phyloP scores from a whole-genome alignment of 2,888 invertebrate genomes.

The Lasioglossum calceatum region DNA sequence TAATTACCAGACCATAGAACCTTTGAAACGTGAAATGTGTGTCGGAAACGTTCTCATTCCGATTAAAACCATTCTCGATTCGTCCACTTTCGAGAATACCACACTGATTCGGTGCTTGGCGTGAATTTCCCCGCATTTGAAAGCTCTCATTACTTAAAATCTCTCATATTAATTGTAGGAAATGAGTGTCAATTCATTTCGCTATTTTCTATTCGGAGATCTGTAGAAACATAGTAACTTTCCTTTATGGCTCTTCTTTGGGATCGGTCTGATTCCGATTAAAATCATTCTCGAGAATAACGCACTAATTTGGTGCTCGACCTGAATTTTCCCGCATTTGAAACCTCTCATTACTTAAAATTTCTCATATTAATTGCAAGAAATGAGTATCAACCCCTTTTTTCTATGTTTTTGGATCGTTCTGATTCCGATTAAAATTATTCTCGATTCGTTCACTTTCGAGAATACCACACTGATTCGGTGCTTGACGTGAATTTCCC shows the following conservation, averaged over 20 bases:
- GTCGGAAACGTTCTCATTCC: conserved; percentile 12
- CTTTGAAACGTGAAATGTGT: conserved; percentile 9
- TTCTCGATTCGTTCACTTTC: conserved; percentile 9
- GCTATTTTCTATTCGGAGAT: too few species aligned
- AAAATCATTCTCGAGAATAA: too few species aligned
- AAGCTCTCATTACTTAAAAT: too few species aligned
- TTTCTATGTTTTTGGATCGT: background rate
- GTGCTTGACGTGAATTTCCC: background rate
- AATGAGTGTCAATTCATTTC: too few species aligned
- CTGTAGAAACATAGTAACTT: too few species aligned
- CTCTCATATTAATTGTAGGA: too few species aligned
- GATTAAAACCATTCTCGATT: conserved; percentile 23
- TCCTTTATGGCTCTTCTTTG: too few species aligned
- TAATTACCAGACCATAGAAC: conserved; percentile 53
- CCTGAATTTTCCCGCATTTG: too few species aligned
- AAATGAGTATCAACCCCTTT: too few species aligned
- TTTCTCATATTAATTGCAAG: background rate
- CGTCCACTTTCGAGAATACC: conserved; percentile 8
- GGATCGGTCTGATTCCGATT: too few species aligned
- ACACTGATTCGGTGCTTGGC: too few species aligned
- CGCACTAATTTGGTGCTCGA: too few species aligned
- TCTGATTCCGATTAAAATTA: conserved; percentile 17
- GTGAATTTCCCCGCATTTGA: background rate
- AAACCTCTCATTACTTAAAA: background rate
- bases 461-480: background rate